Conservation (phyloP, 2,888 invertebrate species). For the Adineta ricciae region DNA sequence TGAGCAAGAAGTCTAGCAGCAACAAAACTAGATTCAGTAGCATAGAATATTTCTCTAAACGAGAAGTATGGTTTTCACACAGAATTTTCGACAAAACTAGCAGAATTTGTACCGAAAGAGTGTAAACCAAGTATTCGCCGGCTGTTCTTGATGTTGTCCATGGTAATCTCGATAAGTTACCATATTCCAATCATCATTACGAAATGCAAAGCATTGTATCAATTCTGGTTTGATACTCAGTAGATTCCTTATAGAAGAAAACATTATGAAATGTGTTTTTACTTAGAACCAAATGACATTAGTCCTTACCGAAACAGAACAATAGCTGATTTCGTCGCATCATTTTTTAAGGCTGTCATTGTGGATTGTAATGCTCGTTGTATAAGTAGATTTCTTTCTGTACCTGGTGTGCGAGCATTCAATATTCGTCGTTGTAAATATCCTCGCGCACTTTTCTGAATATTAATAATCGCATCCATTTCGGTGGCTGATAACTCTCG, state of each 20-base stretch:
- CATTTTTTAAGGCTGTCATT: neutral
- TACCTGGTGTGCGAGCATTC: constrained; percentile 39
- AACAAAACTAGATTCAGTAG: constrained; percentile 40
- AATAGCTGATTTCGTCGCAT: neutral
- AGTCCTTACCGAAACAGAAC: neutral
- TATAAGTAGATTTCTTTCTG: neutral
- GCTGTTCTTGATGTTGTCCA: constrained; percentile 46
- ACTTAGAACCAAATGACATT: neutral
- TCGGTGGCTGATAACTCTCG: neutral
- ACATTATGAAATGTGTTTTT: neutral
- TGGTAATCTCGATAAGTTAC: constrained; percentile 47
- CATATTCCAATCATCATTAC: constrained; percentile 50
- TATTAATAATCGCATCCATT: neutral
- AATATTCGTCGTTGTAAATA: constrained; percentile 43
- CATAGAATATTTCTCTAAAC: constrained; percentile 46
- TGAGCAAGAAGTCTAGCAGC: constrained; percentile 34
- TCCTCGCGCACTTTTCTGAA: constrained; percentile 45
- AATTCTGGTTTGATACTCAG: constrained; percentile 45
- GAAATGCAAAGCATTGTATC: constrained; percentile 46
- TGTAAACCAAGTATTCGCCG: constrained; percentile 47
- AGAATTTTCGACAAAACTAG: neutral
- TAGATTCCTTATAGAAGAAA: constrained; percentile 40
- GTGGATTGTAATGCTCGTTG: neutral
- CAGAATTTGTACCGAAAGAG: constrained; percentile 42
- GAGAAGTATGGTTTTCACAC: neutral